Evolutionary conservation across 2,113 vertebrate genomes (phyloP), one percentile per base, ranked within the genome.

Genomic region (Mormyrus lacerda): DNA sequence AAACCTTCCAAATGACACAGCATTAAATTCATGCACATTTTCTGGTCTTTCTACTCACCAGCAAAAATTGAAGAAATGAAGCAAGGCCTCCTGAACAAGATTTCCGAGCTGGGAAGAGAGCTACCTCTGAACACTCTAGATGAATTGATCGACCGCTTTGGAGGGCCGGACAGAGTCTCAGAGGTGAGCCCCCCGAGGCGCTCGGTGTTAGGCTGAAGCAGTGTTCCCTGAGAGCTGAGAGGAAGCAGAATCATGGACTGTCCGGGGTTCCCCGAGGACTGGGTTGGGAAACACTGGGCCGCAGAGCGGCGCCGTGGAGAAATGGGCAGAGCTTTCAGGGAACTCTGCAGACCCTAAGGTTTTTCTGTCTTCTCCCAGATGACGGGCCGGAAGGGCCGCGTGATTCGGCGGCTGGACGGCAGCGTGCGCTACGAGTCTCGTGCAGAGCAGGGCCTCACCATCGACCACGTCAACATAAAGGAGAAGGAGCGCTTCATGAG

Each of bases 401-500:
- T 99, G 0, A 98, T 99, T 48, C 96, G 97, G 1, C 95, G 96
- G 35, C 93, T 94, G 0, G 96, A 97, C 0, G 96, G 97, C 91
- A 96, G 93, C 0, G 96, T 99, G 31, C 92, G 93, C 0, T 99
- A 98, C 0, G 98, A 99, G 94, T 99, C 98, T 0, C 96, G 98
- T 0, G 98, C 98, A 0, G 98, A 99, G 89, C 98, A 98, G 73
- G 97, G 98, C 24, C 94, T 98, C 83, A 98, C 98, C 21, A 99
- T 99, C 0, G 98, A 99, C 93, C 97, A 99, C 3, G 97, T 99
- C 79, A 99, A 99, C 94, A 95, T 99, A 92, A 97, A 97, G 93
- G 98, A 99, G 93, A 99, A 99, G 91, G 97, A 99, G 87, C 97
- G 98, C 45, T 99, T 99, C 91, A 99, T 99, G 98, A 94, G 93